A percentile compares a stretch with the other conserved stretches of the same genome.
Conservation (phyloP, 2,888 invertebrate species). For the Hesperia comma region DNA sequence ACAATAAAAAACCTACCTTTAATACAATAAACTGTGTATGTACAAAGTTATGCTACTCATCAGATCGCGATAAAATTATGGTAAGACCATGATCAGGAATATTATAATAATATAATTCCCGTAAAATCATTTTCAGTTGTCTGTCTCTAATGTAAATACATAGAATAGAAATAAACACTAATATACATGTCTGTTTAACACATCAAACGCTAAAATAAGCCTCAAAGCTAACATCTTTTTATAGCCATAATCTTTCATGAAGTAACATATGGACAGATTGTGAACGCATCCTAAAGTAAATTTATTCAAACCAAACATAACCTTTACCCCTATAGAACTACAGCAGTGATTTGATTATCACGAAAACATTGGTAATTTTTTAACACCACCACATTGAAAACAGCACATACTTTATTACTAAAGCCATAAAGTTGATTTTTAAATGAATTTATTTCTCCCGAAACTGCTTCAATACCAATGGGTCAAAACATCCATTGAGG, state of each 20-base stretch:
- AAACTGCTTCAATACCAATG: slow-evolving; percentile 39
- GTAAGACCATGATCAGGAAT: no score
- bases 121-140: no score
- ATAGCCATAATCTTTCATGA: slow-evolving; percentile 25
- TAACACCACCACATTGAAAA: neutral
- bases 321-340: slow-evolving; percentile 6
- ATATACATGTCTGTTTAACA: neutral
- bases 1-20: no score
- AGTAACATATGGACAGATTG: slow-evolving; percentile 46
- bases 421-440: slow-evolving; percentile 38
- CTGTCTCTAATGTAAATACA: no score
- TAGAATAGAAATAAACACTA: no score
- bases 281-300: slow-evolving; percentile 36
- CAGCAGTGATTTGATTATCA: slow-evolving; percentile 4
- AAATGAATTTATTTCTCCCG: neutral
- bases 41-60: no score
- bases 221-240: slow-evolving; percentile 17
- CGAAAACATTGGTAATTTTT: slow-evolving; percentile 11
- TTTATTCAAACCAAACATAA: neutral
- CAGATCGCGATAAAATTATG: no score
- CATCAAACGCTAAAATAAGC: neutral
- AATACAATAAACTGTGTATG: no score
- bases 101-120: no score
- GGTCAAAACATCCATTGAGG: slow-evolving; percentile 45
- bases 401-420: neutral